phyloP scores from a whole-genome alignment of 2,888 invertebrate species.

The Drosophila lutescens region DNA sequence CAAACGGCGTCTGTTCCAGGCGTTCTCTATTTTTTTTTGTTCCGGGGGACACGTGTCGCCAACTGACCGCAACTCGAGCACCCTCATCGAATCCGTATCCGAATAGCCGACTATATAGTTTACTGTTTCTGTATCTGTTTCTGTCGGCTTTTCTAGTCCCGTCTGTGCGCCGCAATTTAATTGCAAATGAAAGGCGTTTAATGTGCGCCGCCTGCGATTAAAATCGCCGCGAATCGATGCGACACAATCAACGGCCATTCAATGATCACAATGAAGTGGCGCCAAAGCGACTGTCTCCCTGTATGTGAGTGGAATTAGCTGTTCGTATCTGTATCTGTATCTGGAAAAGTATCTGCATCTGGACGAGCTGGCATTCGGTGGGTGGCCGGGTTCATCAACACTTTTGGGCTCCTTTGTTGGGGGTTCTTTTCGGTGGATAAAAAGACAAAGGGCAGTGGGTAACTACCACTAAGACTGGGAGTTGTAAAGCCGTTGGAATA shows the following conservation, averaged over 20 bases:
- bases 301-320: slow-evolving; percentile 28
- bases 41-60: slow-evolving; percentile 56
- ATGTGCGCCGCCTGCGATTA: slow-evolving; percentile 67
- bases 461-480: background rate
- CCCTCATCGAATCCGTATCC: slow-evolving; percentile 23
- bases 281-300: slow-evolving; percentile 21
- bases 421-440: slow-evolving; percentile 5
- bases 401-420: slow-evolving; percentile 64
- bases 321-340: slow-evolving; percentile 10
- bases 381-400: slow-evolving; percentile 67
- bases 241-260: slow-evolving; percentile 67
- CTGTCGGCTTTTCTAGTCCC: slow-evolving; percentile 3
- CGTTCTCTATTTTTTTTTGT: slow-evolving; percentile 15
- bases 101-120: slow-evolving; percentile 6
- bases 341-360: slow-evolving; percentile 13
- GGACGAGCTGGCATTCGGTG: background rate
- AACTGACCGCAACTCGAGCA: slow-evolving; percentile 70
- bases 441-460: slow-evolving; percentile 25
- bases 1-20: slow-evolving; percentile 47
- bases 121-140: slow-evolving; percentile 17
- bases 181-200: slow-evolving; percentile 80
- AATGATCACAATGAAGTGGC: slow-evolving; percentile 67
- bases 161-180: slow-evolving; percentile 59
- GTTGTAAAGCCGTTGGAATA: background rate
- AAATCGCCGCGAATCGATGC: slow-evolving; percentile 74